A percentile compares a stretch with the other conserved stretches of the same genome.
These are phyloP conservation scores for Hemibates koningsi DNA, from an alignment of 2,113 vertebrate genomes.

Conservation along the genomic window DNA sequence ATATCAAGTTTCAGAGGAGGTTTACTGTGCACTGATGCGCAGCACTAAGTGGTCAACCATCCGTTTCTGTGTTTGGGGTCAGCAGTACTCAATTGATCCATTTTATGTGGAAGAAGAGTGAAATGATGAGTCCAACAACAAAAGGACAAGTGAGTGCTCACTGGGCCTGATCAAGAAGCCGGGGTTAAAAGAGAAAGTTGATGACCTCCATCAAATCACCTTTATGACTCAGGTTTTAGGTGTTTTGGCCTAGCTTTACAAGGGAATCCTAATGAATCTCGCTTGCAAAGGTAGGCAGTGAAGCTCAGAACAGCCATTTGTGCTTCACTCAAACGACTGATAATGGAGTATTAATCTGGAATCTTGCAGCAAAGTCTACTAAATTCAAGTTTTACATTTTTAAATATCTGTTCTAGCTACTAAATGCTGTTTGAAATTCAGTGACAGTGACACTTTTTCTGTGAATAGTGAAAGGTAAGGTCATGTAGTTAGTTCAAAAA, in stretches of 20 bases:
- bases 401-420: accelerated
- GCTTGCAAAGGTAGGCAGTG: background rate
- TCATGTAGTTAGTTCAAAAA: background rate
- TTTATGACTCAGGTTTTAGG: accelerated
- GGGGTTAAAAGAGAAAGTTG: accelerated
- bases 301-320: background rate
- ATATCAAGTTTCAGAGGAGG: background rate
- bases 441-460: accelerated
- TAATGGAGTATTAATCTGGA: background rate
- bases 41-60: accelerated
- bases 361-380: accelerated
- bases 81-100: accelerated
- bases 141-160: accelerated
- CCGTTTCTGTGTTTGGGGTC: accelerated
- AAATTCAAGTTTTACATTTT: background rate
- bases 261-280: background rate
- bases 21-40: accelerated
- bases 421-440: accelerated
- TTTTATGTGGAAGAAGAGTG: background rate
- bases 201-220: accelerated
- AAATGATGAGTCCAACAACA: background rate
- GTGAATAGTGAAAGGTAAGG: accelerated
- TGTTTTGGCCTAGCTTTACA: background rate
- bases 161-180: accelerated
- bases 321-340: background rate